These are phyloP conservation scores for Aphidius ervi DNA, from an alignment of 1,140 invertebrate genomes.

Conservation along the genomic window DNA sequence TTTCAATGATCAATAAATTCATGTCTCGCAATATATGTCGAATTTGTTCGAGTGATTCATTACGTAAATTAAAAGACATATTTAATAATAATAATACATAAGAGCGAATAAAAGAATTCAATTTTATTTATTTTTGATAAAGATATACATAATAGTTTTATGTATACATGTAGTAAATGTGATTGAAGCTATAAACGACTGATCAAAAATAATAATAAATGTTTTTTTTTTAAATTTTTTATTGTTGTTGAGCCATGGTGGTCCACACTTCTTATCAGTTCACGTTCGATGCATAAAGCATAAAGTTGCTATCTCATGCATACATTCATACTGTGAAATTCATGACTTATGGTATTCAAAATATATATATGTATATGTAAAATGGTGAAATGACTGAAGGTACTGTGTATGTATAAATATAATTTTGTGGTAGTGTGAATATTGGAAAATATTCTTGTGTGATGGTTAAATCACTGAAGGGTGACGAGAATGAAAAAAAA, in stretches of 20 bases:
- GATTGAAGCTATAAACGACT: too few species aligned
- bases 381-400: neutral
- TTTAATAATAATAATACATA: neutral
- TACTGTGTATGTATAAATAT: neutral
- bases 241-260: slow-evolving; percentile 21
- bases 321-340: slow-evolving; percentile 47
- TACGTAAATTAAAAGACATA: too few species aligned
- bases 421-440: neutral
- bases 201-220: neutral
- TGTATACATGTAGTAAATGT: too few species aligned
- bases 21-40: too few species aligned
- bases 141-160: too few species aligned
- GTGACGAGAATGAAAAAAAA: slow-evolving; percentile 41
- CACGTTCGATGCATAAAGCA: slow-evolving; percentile 52
- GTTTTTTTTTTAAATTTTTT: slow-evolving; percentile 4
- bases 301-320: slow-evolving; percentile 53
- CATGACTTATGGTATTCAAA: slow-evolving; percentile 43
- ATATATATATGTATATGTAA: slow-evolving; percentile 20
- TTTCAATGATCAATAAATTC: too few species aligned
- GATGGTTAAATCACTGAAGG: slow-evolving; percentile 40
- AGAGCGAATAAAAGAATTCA: too few species aligned
- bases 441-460: neutral
- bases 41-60: too few species aligned
- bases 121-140: too few species aligned
- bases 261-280: slow-evolving; percentile 38